Evolutionary conservation across 1,140 invertebrate species (phyloP), one percentile per base, ranked within the genome.

Genomic region (Akabosia matsudoensis): DNA sequence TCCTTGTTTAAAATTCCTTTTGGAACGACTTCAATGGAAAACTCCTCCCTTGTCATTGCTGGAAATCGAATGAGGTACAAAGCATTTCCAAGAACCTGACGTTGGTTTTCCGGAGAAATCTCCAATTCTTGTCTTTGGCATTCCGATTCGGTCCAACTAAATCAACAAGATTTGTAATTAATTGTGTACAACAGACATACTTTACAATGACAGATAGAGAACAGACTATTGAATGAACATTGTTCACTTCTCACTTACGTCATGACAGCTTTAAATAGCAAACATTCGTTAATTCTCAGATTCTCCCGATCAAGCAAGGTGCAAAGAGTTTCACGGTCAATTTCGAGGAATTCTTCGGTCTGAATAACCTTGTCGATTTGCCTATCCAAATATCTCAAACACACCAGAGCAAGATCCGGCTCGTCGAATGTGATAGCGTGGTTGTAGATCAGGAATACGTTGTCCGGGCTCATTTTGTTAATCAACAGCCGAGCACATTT

Each of bases 401-500:
- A 81, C 1, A 79, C 73, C 30, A 78, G 56, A 18, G 74, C 78
- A 70, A 97, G 86, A 84, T 95, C 93, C 61, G 93, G 93, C 84
- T 96, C 94, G 86, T 96, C 94, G 85, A 96, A 96, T 34, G 96
- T 87, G 75, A 93, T 87, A 75, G 93, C 95, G 84, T 96, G 93
- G 84, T 93, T 95, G 80, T 96, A 88, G 76, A 97, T 89, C 77
- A 96, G 87, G 85, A 94, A 96, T 56, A 94, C 93, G 86, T 97
- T 97, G 87, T 95, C 93, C 80, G 93, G 93, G 70, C 93, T 96
- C 78, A 96, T 86, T 87, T 93, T 95, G 76, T 93, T 94, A 86
- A 96, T 93, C 80, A 97, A 88, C 87, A 93, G 96, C 84, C 91
- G 93, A 70, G 96, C 93, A 86, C 94, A 96, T 56, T 93, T 93